These are phyloP conservation scores for Lonchura striata DNA, from an alignment of 2,113 vertebrate genomes.

Conservation along the genomic window DNA sequence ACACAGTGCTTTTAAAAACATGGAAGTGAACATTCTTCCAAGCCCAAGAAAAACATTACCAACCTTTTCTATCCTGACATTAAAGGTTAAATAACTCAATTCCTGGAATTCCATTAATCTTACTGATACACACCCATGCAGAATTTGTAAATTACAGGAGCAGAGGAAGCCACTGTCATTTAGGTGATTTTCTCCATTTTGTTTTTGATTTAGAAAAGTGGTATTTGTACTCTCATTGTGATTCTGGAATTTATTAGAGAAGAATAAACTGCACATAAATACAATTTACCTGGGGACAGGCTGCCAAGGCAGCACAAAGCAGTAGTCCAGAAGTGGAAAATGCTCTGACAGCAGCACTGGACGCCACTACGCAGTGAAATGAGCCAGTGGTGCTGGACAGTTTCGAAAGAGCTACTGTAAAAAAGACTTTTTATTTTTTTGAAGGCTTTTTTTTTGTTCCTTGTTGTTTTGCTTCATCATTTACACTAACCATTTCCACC, in stretches of 20 bases:
- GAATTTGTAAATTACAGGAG: not conserved
- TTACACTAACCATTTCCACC: not conserved
- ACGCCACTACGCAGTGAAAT: not conserved
- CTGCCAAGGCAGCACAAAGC: not conserved
- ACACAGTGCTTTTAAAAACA: not conserved
- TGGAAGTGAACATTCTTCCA: not conserved
- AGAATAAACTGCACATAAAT: not conserved
- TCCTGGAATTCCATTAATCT: not conserved
- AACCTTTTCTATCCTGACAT: not conserved
- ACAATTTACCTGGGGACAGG: not conserved
- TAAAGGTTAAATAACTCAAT: conserved; percentile 30
- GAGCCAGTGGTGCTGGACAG: not conserved
- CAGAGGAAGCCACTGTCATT: not conserved
- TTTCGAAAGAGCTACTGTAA: not conserved
- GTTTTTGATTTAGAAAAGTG: not conserved
- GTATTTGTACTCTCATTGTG: not conserved
- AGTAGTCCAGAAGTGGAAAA: not conserved
- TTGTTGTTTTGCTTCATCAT: not conserved
- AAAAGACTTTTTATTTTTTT: not conserved
- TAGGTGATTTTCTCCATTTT: not conserved
- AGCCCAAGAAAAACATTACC: not conserved
- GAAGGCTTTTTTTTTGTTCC: not conserved
- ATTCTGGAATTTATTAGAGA: not conserved
- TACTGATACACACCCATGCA: not conserved
- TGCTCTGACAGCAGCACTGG: not conserved